Percentiles rank a stretch among this genome's conserved stretches.
These are phyloP conservation scores for Cettia cetti DNA, from an alignment of 2,113 vertebrate species.

Conservation along the genomic window DNA sequence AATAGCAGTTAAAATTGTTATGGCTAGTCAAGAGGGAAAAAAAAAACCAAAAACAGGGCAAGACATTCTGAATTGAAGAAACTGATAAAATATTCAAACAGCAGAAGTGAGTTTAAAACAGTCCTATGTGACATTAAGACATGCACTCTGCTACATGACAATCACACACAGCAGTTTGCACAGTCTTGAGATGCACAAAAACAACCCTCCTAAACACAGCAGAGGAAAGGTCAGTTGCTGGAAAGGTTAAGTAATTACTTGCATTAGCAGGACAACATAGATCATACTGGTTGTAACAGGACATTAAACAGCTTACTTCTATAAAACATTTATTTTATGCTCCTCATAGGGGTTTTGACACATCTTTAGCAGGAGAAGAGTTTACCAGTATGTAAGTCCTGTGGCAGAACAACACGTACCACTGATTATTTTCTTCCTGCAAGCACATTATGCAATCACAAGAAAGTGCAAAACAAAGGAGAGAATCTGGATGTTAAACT, in stretches of 20 bases:
- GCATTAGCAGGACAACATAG: not conserved
- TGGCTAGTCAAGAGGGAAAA: not conserved
- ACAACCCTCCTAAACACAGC: not conserved
- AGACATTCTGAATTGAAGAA: not conserved
- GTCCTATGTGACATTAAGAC: not conserved
- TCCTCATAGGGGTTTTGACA: not conserved
- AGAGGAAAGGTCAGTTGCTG: not conserved
- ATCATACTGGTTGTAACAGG: not conserved
- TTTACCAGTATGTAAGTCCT: not conserved
- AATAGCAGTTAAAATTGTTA: not conserved
- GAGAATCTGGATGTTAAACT: not conserved
- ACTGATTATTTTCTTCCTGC: not conserved
- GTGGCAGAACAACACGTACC: not conserved
- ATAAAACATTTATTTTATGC: not conserved
- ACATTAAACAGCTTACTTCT: not conserved
- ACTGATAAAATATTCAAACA: not conserved
- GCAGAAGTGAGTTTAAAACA: not conserved
- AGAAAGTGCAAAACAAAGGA: not conserved
- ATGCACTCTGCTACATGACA: not conserved
- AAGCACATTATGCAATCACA: not conserved
- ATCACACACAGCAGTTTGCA: fast-evolving
- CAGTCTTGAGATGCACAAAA: not conserved
- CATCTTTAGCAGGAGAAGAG: not conserved
- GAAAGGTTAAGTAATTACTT: not conserved
- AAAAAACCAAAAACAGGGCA: fast-evolving